These are phyloP conservation scores for Neopipo cinnamomea DNA, from an alignment of 2,113 vertebrate species.

Conservation along the genomic window DNA sequence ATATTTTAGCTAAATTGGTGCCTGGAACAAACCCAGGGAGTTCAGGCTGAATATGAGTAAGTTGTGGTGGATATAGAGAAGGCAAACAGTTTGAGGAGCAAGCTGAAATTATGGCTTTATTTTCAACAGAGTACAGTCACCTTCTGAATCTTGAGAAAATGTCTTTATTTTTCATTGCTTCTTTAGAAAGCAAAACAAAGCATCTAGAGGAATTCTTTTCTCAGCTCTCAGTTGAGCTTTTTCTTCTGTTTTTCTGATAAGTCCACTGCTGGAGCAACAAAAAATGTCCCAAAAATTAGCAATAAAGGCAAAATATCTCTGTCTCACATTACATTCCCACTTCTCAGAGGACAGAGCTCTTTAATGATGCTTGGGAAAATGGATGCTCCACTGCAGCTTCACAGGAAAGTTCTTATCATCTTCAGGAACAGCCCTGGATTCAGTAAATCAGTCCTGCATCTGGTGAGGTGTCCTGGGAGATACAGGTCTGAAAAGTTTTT, in stretches of 20 bases:
- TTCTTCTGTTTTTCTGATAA: not conserved
- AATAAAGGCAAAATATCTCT: not conserved
- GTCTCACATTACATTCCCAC: not conserved
- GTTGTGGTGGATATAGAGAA: not conserved
- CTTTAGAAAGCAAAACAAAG: not conserved
- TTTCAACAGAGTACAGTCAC: not conserved
- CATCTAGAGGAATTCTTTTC: not conserved
- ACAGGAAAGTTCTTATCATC: not conserved
- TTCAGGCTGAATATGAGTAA: constrained; percentile 1
- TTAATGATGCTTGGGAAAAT: not conserved
- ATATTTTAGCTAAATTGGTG: constrained; percentile 42
- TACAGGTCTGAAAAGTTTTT: not conserved
- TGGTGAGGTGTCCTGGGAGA: not conserved
- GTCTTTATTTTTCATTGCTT: not conserved
- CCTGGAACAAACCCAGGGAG: constrained; percentile 11
- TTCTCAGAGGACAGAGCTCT: not conserved
- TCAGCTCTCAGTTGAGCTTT: not conserved
- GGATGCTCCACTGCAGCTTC: not conserved
- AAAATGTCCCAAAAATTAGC: not conserved
- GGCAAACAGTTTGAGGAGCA: not conserved
- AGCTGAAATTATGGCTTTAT: not conserved
- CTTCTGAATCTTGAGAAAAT: constrained; percentile 1
- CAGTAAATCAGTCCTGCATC: not conserved
- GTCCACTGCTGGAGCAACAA: not conserved
- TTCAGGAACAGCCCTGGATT: not conserved